These are phyloP conservation scores for Pachypsylla venusta DNA, from an alignment of 1,140 invertebrate species.

Conservation along the genomic window DNA sequence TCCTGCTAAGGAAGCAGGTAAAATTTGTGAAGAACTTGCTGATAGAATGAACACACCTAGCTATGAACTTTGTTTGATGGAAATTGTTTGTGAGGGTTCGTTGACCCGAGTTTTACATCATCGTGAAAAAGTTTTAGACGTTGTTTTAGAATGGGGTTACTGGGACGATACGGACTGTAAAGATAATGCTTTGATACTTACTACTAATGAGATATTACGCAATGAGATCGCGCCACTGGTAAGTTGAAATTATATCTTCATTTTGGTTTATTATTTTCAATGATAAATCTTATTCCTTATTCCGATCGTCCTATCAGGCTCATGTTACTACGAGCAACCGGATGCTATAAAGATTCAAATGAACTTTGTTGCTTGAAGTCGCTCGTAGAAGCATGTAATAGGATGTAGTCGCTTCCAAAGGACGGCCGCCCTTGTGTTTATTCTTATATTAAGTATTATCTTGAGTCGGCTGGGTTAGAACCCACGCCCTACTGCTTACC, in stretches of 20 bases:
- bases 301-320: no score
- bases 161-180: slow-evolving; percentile 69
- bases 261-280: not conserved
- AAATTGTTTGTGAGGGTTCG: slow-evolving; percentile 53
- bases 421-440: no score
- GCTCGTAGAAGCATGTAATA: no score
- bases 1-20: slow-evolving; percentile 56
- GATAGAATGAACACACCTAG: slow-evolving; percentile 41
- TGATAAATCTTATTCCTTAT: slow-evolving; percentile 14
- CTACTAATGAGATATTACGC: slow-evolving; percentile 35
- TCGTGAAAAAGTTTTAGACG: slow-evolving; percentile 52
- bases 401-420: no score
- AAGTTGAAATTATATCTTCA: slow-evolving; percentile 19
- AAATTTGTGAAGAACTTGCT: slow-evolving; percentile 50
- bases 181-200: slow-evolving; percentile 61
- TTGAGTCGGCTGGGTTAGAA: no score
- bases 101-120: slow-evolving; percentile 62
- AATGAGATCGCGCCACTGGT: slow-evolving; percentile 36
- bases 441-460: no score
- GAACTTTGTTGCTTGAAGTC: no score
- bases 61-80: slow-evolving; percentile 52
- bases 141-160: slow-evolving; percentile 58
- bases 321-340: no score
- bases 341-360: no score
- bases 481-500: no score